Evolutionary conservation across 1,140 invertebrate genomes (phyloP).

Genomic region (Leptopilina clavipes): DNA sequence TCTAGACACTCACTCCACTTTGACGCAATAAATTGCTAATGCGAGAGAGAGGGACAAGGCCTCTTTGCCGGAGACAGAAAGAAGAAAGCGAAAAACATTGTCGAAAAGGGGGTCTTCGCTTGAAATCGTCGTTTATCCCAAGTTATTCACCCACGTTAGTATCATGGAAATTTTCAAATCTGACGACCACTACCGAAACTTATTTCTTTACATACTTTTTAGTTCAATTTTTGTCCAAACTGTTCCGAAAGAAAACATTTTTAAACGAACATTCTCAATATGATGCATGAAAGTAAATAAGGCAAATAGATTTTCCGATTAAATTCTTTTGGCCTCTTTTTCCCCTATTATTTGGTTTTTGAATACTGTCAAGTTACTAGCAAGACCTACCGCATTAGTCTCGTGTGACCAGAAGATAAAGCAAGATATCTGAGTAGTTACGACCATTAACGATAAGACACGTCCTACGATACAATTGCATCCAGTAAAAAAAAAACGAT

Average conservation of each 20-base stretch:
- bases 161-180: slow-evolving; percentile 3
- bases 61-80: slow-evolving; percentile 5
- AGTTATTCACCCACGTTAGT: slow-evolving; percentile 17
- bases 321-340: neutral
- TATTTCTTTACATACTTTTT: neutral
- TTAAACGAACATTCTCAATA: neutral
- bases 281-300: no score
- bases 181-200: neutral
- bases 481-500: no score
- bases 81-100: neutral
- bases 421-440: neutral
- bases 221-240: neutral
- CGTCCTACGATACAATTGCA: neutral
- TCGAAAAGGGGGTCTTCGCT: neutral
- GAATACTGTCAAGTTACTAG: no score
- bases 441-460: neutral
- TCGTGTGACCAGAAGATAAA: neutral
- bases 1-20: slow-evolving; percentile 19
- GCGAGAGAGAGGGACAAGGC: neutral
- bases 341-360: no score
- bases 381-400: neutral
- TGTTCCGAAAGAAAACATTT: neutral
- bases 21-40: slow-evolving; percentile 28
- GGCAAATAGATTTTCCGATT: neutral
- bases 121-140: slow-evolving; percentile 19